phyloP scores from a whole-genome alignment of 2,113 vertebrate species.

The Xyrauchen texanus region DNA sequence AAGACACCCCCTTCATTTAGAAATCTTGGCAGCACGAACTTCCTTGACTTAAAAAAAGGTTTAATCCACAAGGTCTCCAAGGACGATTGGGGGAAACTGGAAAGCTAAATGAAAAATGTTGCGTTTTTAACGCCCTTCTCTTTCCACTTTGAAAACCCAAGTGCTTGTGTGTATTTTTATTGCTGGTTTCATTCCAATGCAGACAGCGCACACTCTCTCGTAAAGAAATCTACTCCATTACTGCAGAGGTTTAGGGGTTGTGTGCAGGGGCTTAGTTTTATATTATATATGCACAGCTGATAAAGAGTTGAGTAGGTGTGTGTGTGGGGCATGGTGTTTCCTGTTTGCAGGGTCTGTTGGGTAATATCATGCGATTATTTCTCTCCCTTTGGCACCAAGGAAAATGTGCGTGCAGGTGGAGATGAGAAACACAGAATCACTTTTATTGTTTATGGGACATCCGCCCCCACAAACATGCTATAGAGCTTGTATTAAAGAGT shows the following conservation, averaged over 20 bases:
- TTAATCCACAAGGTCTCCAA: slow-evolving; percentile 45
- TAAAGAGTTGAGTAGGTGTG: slow-evolving; percentile 31
- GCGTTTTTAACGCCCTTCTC: slow-evolving; percentile 48
- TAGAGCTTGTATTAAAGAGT: neutral
- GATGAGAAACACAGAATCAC: slow-evolving; percentile 1
- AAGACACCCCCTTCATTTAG: slow-evolving; percentile 59
- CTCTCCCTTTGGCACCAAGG: slow-evolving; percentile 1
- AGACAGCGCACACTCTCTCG: slow-evolving; percentile 51
- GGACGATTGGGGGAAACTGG: slow-evolving; percentile 48
- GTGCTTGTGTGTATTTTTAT: slow-evolving; percentile 69
- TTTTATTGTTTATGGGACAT: neutral
- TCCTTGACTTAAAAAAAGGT: slow-evolving; percentile 44
- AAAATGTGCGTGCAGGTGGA: slow-evolving; percentile 13
- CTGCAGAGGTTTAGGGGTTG: slow-evolving; percentile 36
- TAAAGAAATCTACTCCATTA: slow-evolving; percentile 52
- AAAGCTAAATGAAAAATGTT: slow-evolving; percentile 56
- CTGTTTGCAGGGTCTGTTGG: slow-evolving; percentile 12
- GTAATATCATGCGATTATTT: neutral
- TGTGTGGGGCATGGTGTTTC: slow-evolving; percentile 17
- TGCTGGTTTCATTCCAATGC: slow-evolving; percentile 62
- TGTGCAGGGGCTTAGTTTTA: slow-evolving; percentile 13
- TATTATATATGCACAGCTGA: slow-evolving; percentile 24
- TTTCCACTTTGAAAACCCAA: slow-evolving; percentile 65
- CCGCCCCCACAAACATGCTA: neutral
- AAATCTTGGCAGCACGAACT: slow-evolving; percentile 40